Evolutionary conservation across 1,140 invertebrate genomes (phyloP), one percentile per base, ranked within the genome.

Genomic region (Pachyrhynchus sulphureomaculatus): DNA sequence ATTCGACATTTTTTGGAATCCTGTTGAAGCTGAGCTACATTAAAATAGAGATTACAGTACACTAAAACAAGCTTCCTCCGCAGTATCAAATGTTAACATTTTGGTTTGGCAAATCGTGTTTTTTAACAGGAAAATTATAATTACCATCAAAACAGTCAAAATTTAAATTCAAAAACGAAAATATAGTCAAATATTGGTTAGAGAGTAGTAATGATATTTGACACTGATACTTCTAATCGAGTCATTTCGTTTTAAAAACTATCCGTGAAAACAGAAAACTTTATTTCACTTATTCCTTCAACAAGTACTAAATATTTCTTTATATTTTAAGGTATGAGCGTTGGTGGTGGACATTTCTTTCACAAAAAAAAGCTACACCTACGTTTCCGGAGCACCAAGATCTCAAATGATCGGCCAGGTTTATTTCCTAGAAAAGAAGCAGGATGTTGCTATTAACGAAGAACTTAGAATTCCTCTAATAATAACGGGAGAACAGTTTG

Each of bases 351-450:
- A 0, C 83, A 86, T 32, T 94, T 93, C 72, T 90, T 91, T 66
- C 66, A 78, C 1, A 77, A 80, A 32, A 76, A n/a, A 74, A 17
- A 72, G 69, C 33, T 80, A 84, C 62, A 86, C 84, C 0, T 96
- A 90, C 70, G 92, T 88, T 0, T 86, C 90, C 3, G 94, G 94
- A 2, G 93, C 93, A 0, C 93, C 94, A 0, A 82, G 93, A 12
- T 85, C 92, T 0, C 86, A 89, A 67, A 89, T 88, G 9, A 90
- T 88, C 0, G 94, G 94, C 0, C 88, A 95, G 77, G 93, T 95
- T 15, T 80, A 93, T 4, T 81, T 96, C 47, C 90, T 93, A 62
- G 84, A 84, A 6, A 88, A 89, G 75, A 76, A 78, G 9, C 69
- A 77, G 6, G 23, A 20, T 32, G 21, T 9, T 13, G 75, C 74